A percentile compares a stretch with the other conserved stretches of the same genome.
These are phyloP conservation scores for Apteryx owenii DNA, from an alignment of 2,113 vertebrate genomes.

Conservation along the genomic window DNA sequence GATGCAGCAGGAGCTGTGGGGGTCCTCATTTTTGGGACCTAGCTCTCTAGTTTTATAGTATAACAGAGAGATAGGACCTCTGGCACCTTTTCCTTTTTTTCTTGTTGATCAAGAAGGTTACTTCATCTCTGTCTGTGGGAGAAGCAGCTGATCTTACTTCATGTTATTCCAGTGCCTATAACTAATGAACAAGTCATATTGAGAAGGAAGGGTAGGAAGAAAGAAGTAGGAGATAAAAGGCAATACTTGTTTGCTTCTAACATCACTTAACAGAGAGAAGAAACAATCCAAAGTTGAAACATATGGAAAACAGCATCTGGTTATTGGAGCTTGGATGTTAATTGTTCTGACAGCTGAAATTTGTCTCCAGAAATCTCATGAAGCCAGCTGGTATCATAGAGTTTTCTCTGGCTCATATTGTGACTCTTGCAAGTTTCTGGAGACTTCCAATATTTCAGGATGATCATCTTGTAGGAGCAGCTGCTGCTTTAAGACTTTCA, in stretches of 20 bases:
- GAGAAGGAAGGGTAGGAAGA: background rate
- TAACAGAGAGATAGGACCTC: background rate
- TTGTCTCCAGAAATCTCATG: slow-evolving; percentile 43
- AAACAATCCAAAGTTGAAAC: slow-evolving; percentile 48
- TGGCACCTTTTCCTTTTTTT: background rate
- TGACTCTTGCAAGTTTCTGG: slow-evolving; percentile 39
- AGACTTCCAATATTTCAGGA: slow-evolving; percentile 21
- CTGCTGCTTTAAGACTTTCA: slow-evolving; percentile 19
- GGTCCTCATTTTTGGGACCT: background rate
- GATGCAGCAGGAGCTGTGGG: background rate
- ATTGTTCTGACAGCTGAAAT: slow-evolving; percentile 52
- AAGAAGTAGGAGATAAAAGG: slow-evolving; percentile 12
- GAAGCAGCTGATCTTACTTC: background rate
- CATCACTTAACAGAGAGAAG: slow-evolving; percentile 6
- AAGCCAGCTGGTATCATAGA: slow-evolving; percentile 27
- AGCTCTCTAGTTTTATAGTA: background rate
- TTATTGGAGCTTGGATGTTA: slow-evolving; percentile 46
- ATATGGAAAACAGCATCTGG: slow-evolving; percentile 51
- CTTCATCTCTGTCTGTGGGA: background rate
- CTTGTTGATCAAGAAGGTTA: background rate
- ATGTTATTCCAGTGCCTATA: background rate
- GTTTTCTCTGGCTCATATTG: slow-evolving; percentile 37
- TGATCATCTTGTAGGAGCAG: slow-evolving; percentile 22
- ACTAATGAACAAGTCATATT: background rate
- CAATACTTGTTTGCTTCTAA: background rate